Evolutionary conservation across 2,113 vertebrate genomes (phyloP).

Genomic region (Bujurquina vittata): DNA sequence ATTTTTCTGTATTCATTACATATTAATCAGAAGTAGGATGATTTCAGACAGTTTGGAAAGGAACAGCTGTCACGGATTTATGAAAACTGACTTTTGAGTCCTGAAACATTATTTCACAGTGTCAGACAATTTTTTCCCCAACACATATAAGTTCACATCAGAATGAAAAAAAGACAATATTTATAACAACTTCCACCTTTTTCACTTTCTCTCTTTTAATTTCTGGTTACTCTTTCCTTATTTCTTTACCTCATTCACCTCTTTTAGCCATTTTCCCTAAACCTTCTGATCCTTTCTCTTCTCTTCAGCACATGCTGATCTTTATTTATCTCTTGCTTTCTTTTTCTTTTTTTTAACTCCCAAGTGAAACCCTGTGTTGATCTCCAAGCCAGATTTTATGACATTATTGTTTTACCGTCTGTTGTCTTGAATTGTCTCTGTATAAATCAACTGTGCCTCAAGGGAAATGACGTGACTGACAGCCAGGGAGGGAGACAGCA

Average conservation of each 20-base stretch:
- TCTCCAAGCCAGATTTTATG: conserved; percentile 18
- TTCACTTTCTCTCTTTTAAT: neutral
- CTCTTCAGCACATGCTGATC: conserved; percentile 21
- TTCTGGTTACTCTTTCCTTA: neutral
- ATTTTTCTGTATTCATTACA: neutral
- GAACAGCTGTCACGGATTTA: neutral
- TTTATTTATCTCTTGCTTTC: conserved; percentile 18
- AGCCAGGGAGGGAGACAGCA: conserved; percentile 20
- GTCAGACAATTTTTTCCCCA: no score
- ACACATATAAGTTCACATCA: neutral
- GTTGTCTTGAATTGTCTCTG: conserved; percentile 42
- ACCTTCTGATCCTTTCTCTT: neutral
- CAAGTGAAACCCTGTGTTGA: conserved; percentile 18
- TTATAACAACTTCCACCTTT: neutral
- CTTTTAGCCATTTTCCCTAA: conserved; percentile 3
- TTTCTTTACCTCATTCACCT: neutral
- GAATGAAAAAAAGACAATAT: neutral
- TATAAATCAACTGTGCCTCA: conserved; percentile 25
- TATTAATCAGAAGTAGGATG: neutral
- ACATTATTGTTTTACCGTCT: conserved; percentile 45
- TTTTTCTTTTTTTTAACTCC: neutral
- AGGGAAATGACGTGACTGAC: conserved; percentile 44
- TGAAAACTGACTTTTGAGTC: neutral
- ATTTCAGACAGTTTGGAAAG: conserved; percentile 1
- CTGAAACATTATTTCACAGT: conserved; percentile 1